Conservation (phyloP, 2,888 invertebrate species). For the Zonitis immaculata region DNA sequence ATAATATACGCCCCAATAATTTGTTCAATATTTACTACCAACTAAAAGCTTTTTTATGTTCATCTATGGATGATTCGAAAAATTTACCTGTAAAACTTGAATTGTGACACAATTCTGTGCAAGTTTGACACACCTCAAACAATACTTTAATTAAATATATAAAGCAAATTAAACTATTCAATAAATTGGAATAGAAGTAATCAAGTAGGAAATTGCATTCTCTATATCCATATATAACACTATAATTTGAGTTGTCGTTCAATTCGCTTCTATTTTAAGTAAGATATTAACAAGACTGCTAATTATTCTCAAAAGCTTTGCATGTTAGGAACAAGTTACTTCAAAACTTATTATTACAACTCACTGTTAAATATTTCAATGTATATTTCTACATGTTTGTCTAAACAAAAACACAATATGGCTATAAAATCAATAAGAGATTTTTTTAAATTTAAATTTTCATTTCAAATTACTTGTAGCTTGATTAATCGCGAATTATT, state of each 20-base stretch:
- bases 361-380: background rate
- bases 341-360: background rate
- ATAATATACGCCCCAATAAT: conserved; percentile 1
- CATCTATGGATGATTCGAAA: background rate
- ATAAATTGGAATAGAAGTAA: too few relatives aligned
- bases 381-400: conserved; percentile 5
- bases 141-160: too few relatives aligned
- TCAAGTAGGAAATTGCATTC: too few relatives aligned
- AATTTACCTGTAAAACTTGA: background rate
- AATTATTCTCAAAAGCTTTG: background rate
- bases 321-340: background rate
- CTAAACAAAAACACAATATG: conserved; percentile 5
- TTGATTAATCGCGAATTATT: conserved; percentile 18
- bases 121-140: too few relatives aligned
- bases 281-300: background rate
- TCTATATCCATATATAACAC: too few relatives aligned
- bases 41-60: conserved; percentile 7
- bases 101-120: background rate
- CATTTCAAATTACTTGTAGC: conserved; percentile 16
- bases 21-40: conserved; percentile 4
- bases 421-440: conserved; percentile 7
- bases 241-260: background rate
- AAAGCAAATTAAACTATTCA: too few relatives aligned
- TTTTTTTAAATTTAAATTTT: conserved; percentile 14
- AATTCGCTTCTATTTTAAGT: background rate